These are phyloP conservation scores for Eutolmus rufibarbis DNA, from an alignment of 2,888 invertebrate species.

Conservation along the genomic window DNA sequence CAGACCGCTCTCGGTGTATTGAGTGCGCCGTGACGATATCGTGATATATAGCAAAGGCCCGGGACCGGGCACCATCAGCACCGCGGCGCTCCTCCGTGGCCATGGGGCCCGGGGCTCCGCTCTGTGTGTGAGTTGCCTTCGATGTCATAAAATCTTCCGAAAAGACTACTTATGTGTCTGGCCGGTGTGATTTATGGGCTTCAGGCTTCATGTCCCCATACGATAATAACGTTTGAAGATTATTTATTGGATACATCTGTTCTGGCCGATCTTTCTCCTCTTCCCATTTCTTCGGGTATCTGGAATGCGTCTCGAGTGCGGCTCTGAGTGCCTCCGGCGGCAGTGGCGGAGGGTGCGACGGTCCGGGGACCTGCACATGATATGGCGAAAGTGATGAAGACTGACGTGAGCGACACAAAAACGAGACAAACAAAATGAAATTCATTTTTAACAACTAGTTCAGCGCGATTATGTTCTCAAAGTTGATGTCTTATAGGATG, in stretches of 20 bases:
- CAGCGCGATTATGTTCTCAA: background rate
- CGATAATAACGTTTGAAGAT: slow-evolving; percentile 44
- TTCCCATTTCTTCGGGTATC: slow-evolving; percentile 21
- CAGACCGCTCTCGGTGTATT: slow-evolving; percentile 8
- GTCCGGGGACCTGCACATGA: background rate
- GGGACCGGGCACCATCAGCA: background rate
- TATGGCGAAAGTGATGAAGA: slow-evolving; percentile 37
- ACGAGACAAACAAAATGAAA: background rate
- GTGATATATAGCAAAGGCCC: slow-evolving; percentile 8
- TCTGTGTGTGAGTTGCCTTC: slow-evolving; percentile 28
- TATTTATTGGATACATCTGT: slow-evolving; percentile 51
- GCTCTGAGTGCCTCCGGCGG: slow-evolving; percentile 1
- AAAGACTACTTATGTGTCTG: slow-evolving; percentile 44
- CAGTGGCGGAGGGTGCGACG: background rate
- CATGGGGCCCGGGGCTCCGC: background rate
- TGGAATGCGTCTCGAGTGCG: slow-evolving; percentile 30
- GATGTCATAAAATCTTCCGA: slow-evolving; percentile 42
- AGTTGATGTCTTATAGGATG: background rate
- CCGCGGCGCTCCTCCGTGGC: background rate
- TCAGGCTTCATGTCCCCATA: slow-evolving; percentile 68
- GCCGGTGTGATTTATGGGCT: slow-evolving; percentile 67
- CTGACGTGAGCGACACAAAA: slow-evolving; percentile 21
- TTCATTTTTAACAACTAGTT: background rate
- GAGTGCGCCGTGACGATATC: slow-evolving; percentile 28
- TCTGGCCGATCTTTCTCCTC: slow-evolving; percentile 40